A percentile compares a stretch with the other conserved stretches of the same genome.
Evolutionary conservation across 2,888 invertebrate species (phyloP).

Genomic region (Acanthopleura granulata): DNA sequence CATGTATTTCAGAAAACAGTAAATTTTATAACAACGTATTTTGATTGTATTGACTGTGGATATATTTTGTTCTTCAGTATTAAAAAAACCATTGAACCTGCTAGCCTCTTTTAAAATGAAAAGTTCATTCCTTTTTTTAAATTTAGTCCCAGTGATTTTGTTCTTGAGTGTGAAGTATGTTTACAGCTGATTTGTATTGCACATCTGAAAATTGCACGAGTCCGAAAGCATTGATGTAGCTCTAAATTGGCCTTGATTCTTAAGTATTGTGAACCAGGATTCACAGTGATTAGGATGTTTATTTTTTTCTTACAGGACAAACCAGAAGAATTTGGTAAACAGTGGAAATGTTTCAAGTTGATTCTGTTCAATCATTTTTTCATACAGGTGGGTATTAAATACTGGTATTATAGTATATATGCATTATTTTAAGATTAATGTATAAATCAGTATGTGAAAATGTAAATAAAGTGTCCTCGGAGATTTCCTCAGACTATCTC

Average conservation of each 20-base stretch:
- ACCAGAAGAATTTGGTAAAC: slow-evolving; percentile 52
- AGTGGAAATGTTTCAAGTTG: slow-evolving; percentile 61
- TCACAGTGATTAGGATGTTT: neutral
- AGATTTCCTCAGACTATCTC: too few species aligned
- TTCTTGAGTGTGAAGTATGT: too few species aligned
- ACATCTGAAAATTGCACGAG: neutral
- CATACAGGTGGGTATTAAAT: slow-evolving; percentile 51
- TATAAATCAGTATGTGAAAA: too few species aligned
- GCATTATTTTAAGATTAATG: too few species aligned
- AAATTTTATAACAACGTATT: neutral
- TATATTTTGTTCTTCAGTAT: neutral
- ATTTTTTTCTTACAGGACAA: slow-evolving; percentile 41
- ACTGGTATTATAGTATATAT: too few species aligned
- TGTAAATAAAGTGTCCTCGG: too few species aligned
- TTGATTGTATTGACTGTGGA: neutral
- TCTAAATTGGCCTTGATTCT: neutral
- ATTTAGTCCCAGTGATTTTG: too few species aligned
- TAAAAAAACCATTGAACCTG: too few species aligned
- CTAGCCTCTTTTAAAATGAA: too few species aligned
- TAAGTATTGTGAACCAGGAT: neutral
- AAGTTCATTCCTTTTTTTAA: too few species aligned
- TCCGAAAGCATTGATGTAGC: neutral
- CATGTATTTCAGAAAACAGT: neutral
- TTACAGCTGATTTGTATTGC: neutral
- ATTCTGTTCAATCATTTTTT: slow-evolving; percentile 61